Evolutionary conservation across 1,140 invertebrate species (phyloP), one percentile per base, ranked within the genome.

Genomic region (Patella vulgata): DNA sequence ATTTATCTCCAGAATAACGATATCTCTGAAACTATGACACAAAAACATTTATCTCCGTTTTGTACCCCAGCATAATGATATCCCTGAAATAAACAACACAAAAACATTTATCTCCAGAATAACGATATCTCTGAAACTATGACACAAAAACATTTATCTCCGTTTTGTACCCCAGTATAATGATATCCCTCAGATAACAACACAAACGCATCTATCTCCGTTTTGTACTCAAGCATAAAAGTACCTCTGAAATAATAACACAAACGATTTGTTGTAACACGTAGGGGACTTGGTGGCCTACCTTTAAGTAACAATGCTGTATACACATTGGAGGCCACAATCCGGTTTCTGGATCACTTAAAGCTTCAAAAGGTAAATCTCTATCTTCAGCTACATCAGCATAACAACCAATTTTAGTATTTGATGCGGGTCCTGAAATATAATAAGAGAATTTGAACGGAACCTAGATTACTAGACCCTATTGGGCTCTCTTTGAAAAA

Each of bases 251-350:
- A n/a, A n/a, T n/a, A n/a, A n/a, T n/a, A n/a, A n/a, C 75, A 64
- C 75, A 78, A 54, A 69, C n/a, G n/a, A n/a, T n/a, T n/a, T n/a
- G n/a, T n/a, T n/a, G n/a, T n/a, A n/a, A n/a, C n/a, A n/a, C n/a
- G n/a, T n/a, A n/a, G n/a, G n/a, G n/a, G n/a, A n/a, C n/a, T n/a
- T n/a, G n/a, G n/a, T n/a, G n/a, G n/a, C n/a, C n/a, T n/a, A 66
- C 63, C 51, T 71, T 73, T 36, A 61, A 54, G 36, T 72, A 78
- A 30, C 75, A 78, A 50, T 78, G 75, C 39, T 72, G 62, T 1
- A 75, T 58, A 67, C 75, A 78, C 59, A 75, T 71, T n/a, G 69
- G 64, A 9, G 73, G 73, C 68, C 75, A 75, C 67, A 75, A 65
- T 11, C 69, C 68, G 0, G 73, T 67, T 9, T 21, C 46, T 0